phyloP scores from a whole-genome alignment of 2,888 invertebrate species.

The Neoaliturus tenellus region DNA sequence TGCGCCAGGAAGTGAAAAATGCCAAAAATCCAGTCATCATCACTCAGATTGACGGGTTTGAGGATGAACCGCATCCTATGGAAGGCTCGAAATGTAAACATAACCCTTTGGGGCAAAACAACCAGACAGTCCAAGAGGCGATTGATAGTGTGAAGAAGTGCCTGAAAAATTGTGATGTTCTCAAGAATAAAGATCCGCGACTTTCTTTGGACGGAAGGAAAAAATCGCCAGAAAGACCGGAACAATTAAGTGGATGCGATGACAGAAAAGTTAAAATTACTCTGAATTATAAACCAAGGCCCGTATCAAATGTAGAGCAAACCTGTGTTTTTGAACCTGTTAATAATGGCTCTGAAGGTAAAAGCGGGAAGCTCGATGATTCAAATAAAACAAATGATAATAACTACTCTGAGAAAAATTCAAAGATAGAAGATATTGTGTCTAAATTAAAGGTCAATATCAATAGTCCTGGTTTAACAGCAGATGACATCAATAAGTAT shows the following conservation, averaged over 20 bases:
- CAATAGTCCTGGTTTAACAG: background rate
- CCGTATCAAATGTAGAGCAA: background rate
- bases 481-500: background rate
- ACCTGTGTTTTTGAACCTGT: background rate
- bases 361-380: background rate
- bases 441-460: conserved; percentile 22
- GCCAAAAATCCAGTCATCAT: background rate
- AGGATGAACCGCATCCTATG: background rate
- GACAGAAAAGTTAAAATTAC: conserved; percentile 30
- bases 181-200: conserved; percentile 35
- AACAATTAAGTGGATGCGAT: background rate
- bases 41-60: background rate
- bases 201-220: background rate
- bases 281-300: conserved; percentile 18
- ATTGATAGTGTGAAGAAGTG: conserved; percentile 45
- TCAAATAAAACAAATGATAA: background rate
- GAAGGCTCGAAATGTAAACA: conserved; percentile 29
- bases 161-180: conserved; percentile 35
- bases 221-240: conserved; percentile 16
- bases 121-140: conserved; percentile 42
- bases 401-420: conserved; percentile 15
- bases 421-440: conserved; percentile 37
- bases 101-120: conserved; percentile 32
- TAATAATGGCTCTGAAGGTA: background rate
- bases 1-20: conserved; percentile 33